A percentile compares a stretch with the other conserved stretches of the same genome.
phyloP scores from a whole-genome alignment of 2,888 invertebrate genomes.

The Elgonia sp. region DNA sequence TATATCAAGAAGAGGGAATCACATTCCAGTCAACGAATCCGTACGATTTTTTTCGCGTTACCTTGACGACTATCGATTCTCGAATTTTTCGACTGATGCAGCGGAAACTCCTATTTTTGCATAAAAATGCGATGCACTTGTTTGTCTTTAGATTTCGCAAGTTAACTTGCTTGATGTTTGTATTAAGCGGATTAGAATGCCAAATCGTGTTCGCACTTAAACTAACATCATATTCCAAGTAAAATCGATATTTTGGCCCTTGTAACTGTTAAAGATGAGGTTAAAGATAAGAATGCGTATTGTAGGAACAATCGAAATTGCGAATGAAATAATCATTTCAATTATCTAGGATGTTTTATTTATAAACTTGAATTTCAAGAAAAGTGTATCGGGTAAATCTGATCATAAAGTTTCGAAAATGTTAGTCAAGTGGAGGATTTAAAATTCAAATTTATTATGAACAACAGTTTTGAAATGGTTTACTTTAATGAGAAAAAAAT shows the following conservation, averaged over 20 bases:
- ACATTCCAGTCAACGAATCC: constrained; percentile 39
- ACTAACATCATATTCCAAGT: constrained; percentile 14
- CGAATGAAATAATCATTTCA: neutral
- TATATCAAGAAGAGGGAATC: constrained; percentile 17
- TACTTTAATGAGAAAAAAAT: too few relatives aligned
- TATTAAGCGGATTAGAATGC: constrained; percentile 23
- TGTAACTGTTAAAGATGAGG: constrained; percentile 34
- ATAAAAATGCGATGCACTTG: constrained; percentile 39
- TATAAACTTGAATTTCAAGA: too few relatives aligned
- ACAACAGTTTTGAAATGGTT: too few relatives aligned
- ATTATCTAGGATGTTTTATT: neutral
- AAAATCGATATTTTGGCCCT: constrained; percentile 32
- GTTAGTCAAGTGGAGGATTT: too few relatives aligned
- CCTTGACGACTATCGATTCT: constrained; percentile 72
- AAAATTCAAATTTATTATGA: too few relatives aligned
- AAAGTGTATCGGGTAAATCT: too few relatives aligned
- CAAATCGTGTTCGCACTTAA: constrained; percentile 24
- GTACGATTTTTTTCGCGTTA: constrained; percentile 52
- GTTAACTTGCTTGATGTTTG: constrained; percentile 30
- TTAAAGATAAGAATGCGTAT: constrained; percentile 15
- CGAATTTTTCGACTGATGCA: constrained; percentile 59
- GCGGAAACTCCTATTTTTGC: constrained; percentile 24
- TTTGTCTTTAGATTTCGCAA: neutral
- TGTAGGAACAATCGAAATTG: neutral
- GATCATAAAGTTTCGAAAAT: too few relatives aligned